Conservation (phyloP, 2,797 vertebrate species). For the Cephalopachus bancanus region DNA sequence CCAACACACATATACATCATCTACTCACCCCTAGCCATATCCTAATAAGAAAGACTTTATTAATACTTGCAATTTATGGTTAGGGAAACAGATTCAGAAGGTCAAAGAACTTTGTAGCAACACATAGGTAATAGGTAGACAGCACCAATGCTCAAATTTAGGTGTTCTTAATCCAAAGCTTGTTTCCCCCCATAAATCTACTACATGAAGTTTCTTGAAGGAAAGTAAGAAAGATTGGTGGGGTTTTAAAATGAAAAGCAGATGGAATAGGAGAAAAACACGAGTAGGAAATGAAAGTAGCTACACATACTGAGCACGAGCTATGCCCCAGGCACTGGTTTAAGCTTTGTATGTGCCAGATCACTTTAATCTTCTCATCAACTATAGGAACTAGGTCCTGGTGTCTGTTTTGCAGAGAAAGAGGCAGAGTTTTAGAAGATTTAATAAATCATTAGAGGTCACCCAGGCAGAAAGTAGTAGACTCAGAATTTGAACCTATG, state of each 20-base stretch:
- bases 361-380: not conserved
- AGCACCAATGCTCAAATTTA: not conserved
- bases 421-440: not conserved
- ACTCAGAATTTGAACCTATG: not conserved
- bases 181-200: not conserved
- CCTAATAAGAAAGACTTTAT: not conserved
- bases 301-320: rapidly evolving
- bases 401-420: not conserved
- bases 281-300: not conserved
- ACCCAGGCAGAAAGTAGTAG: not conserved
- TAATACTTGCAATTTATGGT: not conserved
- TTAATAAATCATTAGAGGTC: not conserved
- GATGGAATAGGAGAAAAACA: not conserved
- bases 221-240: not conserved
- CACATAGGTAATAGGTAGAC: not conserved
- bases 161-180: not conserved
- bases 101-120: constrained; percentile 21
- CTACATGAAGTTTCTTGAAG: not conserved
- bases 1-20: not conserved
- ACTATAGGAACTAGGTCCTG: not conserved
- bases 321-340: not conserved
- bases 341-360: not conserved
- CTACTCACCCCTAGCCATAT: not conserved
- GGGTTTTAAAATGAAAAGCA: not conserved
- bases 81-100: not conserved